Conservation (phyloP, 1,140 invertebrate species). For the Cylas formicarius region DNA sequence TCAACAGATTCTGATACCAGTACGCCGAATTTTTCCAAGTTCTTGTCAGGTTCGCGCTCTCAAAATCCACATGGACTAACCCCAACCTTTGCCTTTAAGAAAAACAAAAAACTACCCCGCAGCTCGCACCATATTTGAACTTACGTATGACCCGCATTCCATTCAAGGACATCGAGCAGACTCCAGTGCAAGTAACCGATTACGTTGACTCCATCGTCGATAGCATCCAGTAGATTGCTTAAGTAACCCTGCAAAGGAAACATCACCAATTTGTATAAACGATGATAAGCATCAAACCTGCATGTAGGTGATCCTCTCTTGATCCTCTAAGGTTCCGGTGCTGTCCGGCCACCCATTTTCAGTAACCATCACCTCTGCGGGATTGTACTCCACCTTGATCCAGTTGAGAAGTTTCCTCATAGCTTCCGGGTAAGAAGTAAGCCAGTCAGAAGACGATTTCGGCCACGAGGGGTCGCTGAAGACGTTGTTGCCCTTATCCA, state of each 20-base stretch:
- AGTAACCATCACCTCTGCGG: conserved; percentile 22
- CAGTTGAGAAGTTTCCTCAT: conserved; percentile 28
- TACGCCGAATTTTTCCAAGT: conserved; percentile 17
- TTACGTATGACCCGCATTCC: conserved; percentile 45
- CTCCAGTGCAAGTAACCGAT: conserved; percentile 55
- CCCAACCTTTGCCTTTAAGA: conserved; percentile 22
- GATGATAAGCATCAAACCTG: conserved; percentile 35
- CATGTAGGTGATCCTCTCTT: conserved; percentile 45
- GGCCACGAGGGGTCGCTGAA: conserved; percentile 2
- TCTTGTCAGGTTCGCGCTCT: conserved; percentile 20
- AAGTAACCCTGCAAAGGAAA: conserved; percentile 14
- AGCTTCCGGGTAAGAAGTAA: conserved; percentile 18
- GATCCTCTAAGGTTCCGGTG: conserved; percentile 43
- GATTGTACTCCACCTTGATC: conserved; percentile 21
- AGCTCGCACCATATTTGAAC: too few species aligned
- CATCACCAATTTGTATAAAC: too few species aligned
- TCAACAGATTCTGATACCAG: conserved; percentile 21
- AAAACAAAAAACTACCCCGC: too few species aligned
- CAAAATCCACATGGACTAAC: conserved; percentile 22
- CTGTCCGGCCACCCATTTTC: conserved; percentile 25
- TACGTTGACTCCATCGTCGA: conserved; percentile 39
- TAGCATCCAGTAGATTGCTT: conserved; percentile 30
- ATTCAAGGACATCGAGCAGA: conserved; percentile 60
- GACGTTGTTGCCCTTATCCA: conserved; percentile 4
- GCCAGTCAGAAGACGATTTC: neutral